Conservation (phyloP, 2,888 invertebrate species). For the Petrophora chlorosata region DNA sequence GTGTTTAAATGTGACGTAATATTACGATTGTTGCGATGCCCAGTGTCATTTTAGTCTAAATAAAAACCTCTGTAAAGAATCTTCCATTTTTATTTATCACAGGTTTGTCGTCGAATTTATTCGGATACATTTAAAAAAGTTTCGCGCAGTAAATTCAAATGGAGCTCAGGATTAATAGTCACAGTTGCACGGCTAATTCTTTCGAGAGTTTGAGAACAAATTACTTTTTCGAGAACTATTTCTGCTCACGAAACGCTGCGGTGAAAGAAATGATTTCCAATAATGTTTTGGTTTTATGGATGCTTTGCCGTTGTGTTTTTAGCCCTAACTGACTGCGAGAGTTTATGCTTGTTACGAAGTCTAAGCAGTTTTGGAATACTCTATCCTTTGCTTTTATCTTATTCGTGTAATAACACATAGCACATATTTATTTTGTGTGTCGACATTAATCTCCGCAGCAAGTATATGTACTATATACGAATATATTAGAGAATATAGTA, state of each 20-base stretch:
- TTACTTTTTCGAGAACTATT: slow-evolving; percentile 30
- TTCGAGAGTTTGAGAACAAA: slow-evolving; percentile 37
- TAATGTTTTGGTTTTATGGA: slow-evolving; percentile 10
- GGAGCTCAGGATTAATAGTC: slow-evolving; percentile 37
- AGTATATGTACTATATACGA: too few species aligned
- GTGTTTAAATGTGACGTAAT: too few species aligned
- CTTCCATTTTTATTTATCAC: too few species aligned
- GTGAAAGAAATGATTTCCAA: slow-evolving; percentile 22
- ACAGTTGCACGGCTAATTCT: slow-evolving; percentile 36
- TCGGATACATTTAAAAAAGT: slow-evolving; percentile 36
- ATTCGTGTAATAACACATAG: too few species aligned
- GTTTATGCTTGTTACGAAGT: background rate
- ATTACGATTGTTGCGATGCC: too few species aligned
- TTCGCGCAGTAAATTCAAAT: slow-evolving; percentile 36
- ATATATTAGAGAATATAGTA: too few species aligned
- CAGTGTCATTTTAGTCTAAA: too few species aligned
- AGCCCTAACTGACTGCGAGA: background rate
- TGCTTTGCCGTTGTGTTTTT: slow-evolving; percentile 1
- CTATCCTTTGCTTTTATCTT: too few species aligned
- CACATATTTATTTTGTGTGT: too few species aligned
- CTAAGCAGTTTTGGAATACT: too few species aligned
- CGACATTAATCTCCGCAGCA: too few species aligned
- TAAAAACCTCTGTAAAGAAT: too few species aligned
- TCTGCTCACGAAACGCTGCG: slow-evolving; percentile 15
- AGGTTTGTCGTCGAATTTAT: slow-evolving; percentile 38